Conservation (phyloP, 2,888 invertebrate species). For the Ichneumon xanthorius region DNA sequence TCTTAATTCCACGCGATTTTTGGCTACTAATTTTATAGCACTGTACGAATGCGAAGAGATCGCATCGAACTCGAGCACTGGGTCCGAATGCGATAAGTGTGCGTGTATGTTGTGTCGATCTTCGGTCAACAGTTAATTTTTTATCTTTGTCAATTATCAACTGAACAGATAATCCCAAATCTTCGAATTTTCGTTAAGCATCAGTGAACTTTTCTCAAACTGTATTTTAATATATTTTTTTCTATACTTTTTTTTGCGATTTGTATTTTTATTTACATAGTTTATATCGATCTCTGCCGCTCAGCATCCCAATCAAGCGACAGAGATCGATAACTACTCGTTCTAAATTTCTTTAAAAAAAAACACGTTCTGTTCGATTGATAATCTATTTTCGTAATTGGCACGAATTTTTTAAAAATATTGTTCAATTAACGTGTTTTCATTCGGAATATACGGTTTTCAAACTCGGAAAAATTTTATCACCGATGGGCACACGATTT, state of each 20-base stretch:
- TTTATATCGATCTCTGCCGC: not conserved
- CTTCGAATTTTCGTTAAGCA: not conserved
- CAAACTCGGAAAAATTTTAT: not conserved
- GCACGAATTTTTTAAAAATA: too few relatives aligned
- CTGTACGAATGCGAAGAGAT: slow-evolving; percentile 34
- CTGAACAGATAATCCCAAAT: slow-evolving; percentile 18
- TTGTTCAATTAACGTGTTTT: not conserved
- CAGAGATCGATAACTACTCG: slow-evolving; percentile 17
- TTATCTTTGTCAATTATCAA: slow-evolving; percentile 32
- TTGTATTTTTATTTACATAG: not conserved
- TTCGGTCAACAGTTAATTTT: slow-evolving; percentile 54
- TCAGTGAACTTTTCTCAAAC: slow-evolving; percentile 7
- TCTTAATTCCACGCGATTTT: slow-evolving; percentile 48
- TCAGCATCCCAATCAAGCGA: slow-evolving; percentile 25
- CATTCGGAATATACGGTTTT: not conserved
- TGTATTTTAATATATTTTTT: not conserved
- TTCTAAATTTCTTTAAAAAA: not conserved
- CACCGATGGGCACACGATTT: not conserved
- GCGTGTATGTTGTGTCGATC: slow-evolving; percentile 67
- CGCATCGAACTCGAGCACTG: slow-evolving; percentile 40
- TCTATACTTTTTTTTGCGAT: not conserved
- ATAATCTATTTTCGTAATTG: too few relatives aligned
- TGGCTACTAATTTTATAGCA: slow-evolving; percentile 25
- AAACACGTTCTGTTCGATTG: too few relatives aligned
- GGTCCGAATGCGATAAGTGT: slow-evolving; percentile 69